Conservation (phyloP, 2,113 vertebrate genomes). For the Erythrocercus mccallii region DNA sequence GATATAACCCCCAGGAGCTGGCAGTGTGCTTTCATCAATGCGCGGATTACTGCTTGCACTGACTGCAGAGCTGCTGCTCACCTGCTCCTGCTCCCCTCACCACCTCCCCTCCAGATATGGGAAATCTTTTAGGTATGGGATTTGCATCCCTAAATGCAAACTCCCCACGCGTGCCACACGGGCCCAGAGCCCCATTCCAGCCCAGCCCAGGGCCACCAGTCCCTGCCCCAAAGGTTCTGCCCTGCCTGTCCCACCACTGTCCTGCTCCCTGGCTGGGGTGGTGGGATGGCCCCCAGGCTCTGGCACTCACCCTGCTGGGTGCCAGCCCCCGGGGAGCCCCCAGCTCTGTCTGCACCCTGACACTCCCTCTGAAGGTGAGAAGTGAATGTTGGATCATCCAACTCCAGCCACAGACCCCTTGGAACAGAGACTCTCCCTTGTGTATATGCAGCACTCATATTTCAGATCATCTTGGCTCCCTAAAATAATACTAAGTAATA, state of each 20-base stretch:
- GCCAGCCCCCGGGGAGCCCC: background rate
- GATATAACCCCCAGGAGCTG: background rate
- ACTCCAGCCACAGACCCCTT: background rate
- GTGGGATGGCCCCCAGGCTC: background rate
- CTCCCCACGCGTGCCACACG: no score
- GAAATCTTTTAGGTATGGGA: background rate
- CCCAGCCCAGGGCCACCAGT: background rate
- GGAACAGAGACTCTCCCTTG: background rate
- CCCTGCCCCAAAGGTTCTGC: background rate
- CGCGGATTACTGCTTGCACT: background rate
- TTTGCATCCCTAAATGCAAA: background rate
- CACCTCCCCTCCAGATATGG: background rate
- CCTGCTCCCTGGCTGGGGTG: background rate
- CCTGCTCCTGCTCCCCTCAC: background rate
- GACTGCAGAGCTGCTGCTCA: background rate
- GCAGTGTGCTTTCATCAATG: background rate
- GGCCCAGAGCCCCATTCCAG: background rate
- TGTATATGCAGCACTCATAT: background rate
- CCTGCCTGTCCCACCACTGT: background rate
- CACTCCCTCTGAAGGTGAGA: background rate
- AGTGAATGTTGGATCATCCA: background rate
- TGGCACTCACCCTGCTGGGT: background rate
- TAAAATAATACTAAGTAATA: background rate
- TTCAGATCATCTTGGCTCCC: background rate
- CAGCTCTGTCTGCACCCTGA: background rate